Base-by-base conservation (phyloP, 2,113 vertebrate genomes). In the Trichomycterus rosablanca region DNA sequence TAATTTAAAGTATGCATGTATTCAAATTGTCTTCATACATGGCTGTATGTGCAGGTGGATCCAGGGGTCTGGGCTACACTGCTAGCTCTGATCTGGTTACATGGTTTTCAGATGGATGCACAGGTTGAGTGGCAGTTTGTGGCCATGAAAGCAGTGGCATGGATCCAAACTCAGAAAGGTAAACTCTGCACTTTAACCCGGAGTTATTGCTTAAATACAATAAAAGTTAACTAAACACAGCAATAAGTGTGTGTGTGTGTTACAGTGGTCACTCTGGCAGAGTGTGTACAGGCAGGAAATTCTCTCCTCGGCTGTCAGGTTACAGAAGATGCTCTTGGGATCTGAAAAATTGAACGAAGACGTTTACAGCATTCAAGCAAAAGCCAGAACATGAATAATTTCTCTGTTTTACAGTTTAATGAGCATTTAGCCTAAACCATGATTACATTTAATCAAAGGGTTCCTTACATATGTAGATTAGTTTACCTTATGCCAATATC, bases 71-170 rank as follows among this genome's bases (percentile, higher is more conserved):
- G 91, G 91, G 89, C 85, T 48, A 92, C 91, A 1, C 54, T 88
- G 15, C 73, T 92, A 72, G 89, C 87, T 10, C 73, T 92, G 66
- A 63, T 90, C 24, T 92, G 91, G 91, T 85, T 91, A 11, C 74
- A 89, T 61, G 80, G 66, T n/a, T 83, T 75, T 28, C 78, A 80
- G 37, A 61, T 42, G 32, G 76, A 83, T 26, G 51, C 62, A 37
- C 73, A 76, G 48, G 82, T 80, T 2, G 86, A 87, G 74, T 87
- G 81, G 89, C 81, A 89, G 70, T 70, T 90, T 62, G 66, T 86
- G 78, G 83, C 85, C 59, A 72, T 79, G 64, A 84, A 87, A n/a
- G 83, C 87, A 11, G 76, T 73, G 56, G 86, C 84, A 60, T 86
- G 81, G 87, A 74, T 89, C 7, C 53, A 23, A 42, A 67, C 75